phyloP scores from a whole-genome alignment of 2,113 vertebrate genomes.

The Propithecus coquereli region DNA sequence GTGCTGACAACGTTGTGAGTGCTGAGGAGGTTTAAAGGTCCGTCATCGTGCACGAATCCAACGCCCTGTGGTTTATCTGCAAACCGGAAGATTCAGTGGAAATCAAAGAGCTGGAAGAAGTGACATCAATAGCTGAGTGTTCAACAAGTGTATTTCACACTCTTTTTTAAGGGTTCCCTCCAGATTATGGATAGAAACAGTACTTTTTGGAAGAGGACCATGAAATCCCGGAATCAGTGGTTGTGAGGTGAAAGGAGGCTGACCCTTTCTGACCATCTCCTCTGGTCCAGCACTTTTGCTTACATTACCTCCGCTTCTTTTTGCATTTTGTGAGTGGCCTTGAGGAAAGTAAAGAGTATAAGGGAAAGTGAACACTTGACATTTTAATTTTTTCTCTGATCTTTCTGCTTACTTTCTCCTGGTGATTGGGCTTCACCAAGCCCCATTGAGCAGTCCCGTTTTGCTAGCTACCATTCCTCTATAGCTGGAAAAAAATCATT shows the following conservation, averaged over 20 bases:
- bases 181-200: neutral
- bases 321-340: neutral
- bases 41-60: accelerated
- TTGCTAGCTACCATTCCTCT: neutral
- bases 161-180: accelerated
- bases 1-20: accelerated
- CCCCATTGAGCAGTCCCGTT: accelerated
- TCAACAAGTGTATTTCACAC: accelerated
- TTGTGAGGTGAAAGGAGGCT: accelerated
- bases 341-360: neutral
- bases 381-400: neutral
- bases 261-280: accelerated
- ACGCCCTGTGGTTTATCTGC: accelerated
- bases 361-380: neutral
- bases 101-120: neutral
- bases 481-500: neutral
- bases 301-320: neutral
- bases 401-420: neutral
- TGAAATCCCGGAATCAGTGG: neutral
- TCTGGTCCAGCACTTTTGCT: too few relatives aligned
- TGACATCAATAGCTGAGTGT: neutral
- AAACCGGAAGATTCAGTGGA: neutral
- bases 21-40: too few relatives aligned
- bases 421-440: neutral
- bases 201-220: accelerated